Percentiles rank a stretch among this genome's conserved stretches.
phyloP scores from a whole-genome alignment of 2,113 vertebrate genomes.

The Psittacula cyanocephala region DNA sequence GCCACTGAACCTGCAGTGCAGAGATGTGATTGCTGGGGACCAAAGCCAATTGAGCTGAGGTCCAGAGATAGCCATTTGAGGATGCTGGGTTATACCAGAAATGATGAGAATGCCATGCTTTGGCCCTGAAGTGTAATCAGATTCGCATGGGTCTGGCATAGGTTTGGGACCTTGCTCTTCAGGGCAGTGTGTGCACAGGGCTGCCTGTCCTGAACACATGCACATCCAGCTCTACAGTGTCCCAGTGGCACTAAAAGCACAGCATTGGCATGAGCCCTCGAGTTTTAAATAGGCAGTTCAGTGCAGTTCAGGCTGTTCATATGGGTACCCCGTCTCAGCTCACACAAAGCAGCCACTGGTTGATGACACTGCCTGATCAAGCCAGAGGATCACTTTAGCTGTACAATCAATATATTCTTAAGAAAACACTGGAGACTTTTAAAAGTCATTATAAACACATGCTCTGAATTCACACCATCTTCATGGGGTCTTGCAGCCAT shows the following conservation, averaged over 20 bases:
- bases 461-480: background rate
- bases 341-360: background rate
- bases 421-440: background rate
- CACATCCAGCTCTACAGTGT: background rate
- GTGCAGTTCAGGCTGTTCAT: background rate
- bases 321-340: background rate
- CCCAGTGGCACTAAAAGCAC: background rate
- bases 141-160: background rate
- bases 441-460: background rate
- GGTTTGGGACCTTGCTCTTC: background rate
- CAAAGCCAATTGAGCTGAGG: background rate
- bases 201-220: fast-evolving
- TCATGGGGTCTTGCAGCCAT: background rate
- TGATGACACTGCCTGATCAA: background rate
- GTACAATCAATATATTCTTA: background rate
- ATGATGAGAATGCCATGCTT: fast-evolving
- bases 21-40: background rate
- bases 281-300: background rate
- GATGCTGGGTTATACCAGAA: background rate
- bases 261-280: background rate
- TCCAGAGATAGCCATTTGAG: fast-evolving
- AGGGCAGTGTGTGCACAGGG: background rate
- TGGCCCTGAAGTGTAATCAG: background rate
- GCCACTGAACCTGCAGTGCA: no score
- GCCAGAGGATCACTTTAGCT: background rate